phyloP scores from a whole-genome alignment of 2,113 vertebrate genomes.

The Gadus macrocephalus region DNA sequence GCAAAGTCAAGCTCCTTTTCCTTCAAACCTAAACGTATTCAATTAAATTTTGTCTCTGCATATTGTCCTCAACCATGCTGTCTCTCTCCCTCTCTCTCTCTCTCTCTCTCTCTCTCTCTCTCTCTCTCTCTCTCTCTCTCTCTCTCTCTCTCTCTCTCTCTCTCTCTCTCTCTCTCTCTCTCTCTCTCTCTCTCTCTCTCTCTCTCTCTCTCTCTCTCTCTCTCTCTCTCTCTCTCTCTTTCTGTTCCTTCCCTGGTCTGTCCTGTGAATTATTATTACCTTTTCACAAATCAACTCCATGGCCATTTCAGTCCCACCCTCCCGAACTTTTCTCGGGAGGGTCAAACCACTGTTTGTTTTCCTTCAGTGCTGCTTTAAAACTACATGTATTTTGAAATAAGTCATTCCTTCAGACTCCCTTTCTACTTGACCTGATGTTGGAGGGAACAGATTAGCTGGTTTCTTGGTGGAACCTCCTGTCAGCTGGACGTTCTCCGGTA shows the following conservation, averaged over 20 bases:
- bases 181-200: neutral
- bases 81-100: neutral
- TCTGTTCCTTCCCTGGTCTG: slow-evolving; percentile 3
- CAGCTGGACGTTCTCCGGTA: too few relatives aligned
- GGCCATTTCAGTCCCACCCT: too few relatives aligned
- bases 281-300: too few relatives aligned
- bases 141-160: slow-evolving; percentile 13
- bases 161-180: neutral
- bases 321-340: too few relatives aligned
- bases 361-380: too few relatives aligned
- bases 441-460: too few relatives aligned
- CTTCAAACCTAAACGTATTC: slow-evolving; percentile 5
- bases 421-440: too few relatives aligned
- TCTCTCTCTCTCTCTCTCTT: neutral
- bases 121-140: neutral
- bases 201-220: slow-evolving; percentile 1
- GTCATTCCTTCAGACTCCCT: too few relatives aligned
- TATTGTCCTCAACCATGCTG: neutral
- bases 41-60: slow-evolving; percentile 14
- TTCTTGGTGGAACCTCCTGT: too few relatives aligned
- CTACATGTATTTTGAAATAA: too few relatives aligned
- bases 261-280: slow-evolving; percentile 11
- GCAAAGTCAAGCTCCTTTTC: neutral
- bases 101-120: neutral
- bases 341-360: too few relatives aligned